Percentiles rank a stretch among this genome's conserved stretches.
Evolutionary conservation across 2,113 vertebrate species (phyloP).

Genomic region (Salvelinus fontinalis): DNA sequence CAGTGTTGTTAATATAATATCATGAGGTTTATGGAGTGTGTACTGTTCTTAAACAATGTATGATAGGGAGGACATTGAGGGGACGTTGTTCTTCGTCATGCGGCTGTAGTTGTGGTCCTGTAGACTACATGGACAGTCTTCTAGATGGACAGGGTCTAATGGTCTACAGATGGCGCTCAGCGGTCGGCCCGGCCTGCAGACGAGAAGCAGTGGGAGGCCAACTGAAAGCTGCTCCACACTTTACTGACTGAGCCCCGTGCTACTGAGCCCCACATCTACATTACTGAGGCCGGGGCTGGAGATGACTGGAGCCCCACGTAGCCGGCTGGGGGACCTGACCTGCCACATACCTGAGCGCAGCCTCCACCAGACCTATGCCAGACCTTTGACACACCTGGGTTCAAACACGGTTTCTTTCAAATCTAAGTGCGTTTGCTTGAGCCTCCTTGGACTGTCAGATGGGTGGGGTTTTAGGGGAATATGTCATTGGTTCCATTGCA

Average conservation of each 20-base stretch:
- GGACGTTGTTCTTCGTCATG: slow-evolving; percentile 24
- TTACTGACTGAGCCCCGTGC: slow-evolving; percentile 15
- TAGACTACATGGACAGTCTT: not conserved
- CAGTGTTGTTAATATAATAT: slow-evolving; percentile 44
- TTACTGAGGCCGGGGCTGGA: slow-evolving; percentile 11
- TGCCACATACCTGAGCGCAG: not conserved
- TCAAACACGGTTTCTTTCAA: no score
- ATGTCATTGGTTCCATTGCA: no score
- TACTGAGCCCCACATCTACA: slow-evolving; percentile 51
- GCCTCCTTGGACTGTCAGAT: not conserved
- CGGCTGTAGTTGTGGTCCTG: not conserved
- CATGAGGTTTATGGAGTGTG: slow-evolving; percentile 64
- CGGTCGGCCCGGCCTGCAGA: slow-evolving; percentile 55
- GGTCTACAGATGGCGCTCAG: slow-evolving; percentile 66
- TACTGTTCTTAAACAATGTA: slow-evolving; percentile 63
- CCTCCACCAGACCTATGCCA: not conserved
- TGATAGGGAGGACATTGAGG: slow-evolving; percentile 50
- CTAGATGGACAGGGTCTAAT: slow-evolving; percentile 54
- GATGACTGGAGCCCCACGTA: no score
- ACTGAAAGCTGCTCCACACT: slow-evolving; percentile 50
- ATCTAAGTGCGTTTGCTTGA: no score
- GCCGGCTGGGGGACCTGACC: slow-evolving; percentile 11
- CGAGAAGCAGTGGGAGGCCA: slow-evolving; percentile 59
- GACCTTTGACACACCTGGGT: no score
- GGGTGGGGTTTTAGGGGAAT: not conserved